Base-by-base conservation (phyloP, 2,113 vertebrate species). In the Synodontis membranacea region DNA sequence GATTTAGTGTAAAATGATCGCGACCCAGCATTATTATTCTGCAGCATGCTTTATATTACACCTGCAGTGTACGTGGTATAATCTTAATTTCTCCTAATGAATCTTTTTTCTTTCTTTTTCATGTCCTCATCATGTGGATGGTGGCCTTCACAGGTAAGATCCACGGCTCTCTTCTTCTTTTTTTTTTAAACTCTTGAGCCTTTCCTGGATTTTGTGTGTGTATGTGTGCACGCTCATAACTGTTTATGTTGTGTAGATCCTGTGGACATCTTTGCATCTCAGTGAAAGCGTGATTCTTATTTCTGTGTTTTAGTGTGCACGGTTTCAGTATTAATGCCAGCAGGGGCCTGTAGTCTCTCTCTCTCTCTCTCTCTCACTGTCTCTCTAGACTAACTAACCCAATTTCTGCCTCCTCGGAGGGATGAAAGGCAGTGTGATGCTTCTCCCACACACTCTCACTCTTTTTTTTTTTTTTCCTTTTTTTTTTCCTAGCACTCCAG, bases 301-400 rank as follows among this genome's bases (percentile, higher is more conserved):
- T 42, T 75, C 5, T 46, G 72, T 28, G 72, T 25, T 74, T 44
- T 44, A 74, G 70, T 74, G 21, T 39, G 34, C 44, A 34, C 74
- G 66, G 3, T 74, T 39, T 72, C 34, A 56, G 75, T 58, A 25
- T 74, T 14, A 8, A 14, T 82, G 76, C 25, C 21, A 88, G 72
- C 79, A 88, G 83, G 83, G 83, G 66, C 87, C 85, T 86, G 81
- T 80, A 64, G 25, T 25, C 12, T 46, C 80, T 44, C 37, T 50
- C 80, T 68, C 42, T 58, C 37, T 56, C 48, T 80, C 76, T 80
- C 78, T 58, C 78, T 80, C 78, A 81, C 86, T 56, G 56, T 83
- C 25, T 85, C 54, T 80, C 86, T 80, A 78, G 82, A 56, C 88
- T 89, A 85, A 89, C 93, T 95, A 93, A 94, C 93, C 93, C 92